These are phyloP conservation scores for Chromoteleia sp. DNA, from an alignment of 2,888 invertebrate species.

Conservation along the genomic window DNA sequence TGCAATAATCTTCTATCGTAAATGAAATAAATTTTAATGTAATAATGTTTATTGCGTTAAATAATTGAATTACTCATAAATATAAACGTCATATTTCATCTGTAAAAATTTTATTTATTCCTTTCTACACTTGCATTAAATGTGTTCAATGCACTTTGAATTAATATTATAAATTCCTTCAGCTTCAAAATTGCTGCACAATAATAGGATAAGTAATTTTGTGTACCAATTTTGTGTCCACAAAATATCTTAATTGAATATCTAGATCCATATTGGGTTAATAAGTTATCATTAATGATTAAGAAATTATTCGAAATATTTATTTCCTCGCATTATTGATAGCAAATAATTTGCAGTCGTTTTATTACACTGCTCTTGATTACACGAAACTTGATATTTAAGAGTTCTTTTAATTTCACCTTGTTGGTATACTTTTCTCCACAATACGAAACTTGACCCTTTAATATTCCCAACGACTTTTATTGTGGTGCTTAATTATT, in stretches of 20 bases:
- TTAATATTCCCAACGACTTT: constrained; percentile 27
- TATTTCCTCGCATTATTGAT: not conserved
- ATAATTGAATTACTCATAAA: constrained; percentile 10
- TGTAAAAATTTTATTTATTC: constrained; percentile 3
- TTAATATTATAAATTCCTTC: not conserved
- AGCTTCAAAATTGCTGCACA: constrained; percentile 2
- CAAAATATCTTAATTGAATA: constrained; percentile 25
- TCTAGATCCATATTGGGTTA: not conserved
- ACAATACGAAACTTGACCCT: constrained; percentile 45
- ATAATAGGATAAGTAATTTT: constrained; percentile 15
- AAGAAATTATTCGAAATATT: constrained; percentile 14
- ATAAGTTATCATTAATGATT: not conserved
- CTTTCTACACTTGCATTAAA: constrained; percentile 11
- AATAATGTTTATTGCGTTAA: not conserved
- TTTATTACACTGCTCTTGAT: constrained; percentile 14
- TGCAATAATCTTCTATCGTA: not conserved
- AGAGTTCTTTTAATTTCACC: constrained; percentile 29
- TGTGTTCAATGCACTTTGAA: not conserved
- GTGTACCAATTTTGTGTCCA: not conserved
- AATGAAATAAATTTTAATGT: not conserved
- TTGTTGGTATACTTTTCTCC: constrained; percentile 38
- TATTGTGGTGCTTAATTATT: constrained; percentile 31
- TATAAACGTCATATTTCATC: constrained; percentile 5
- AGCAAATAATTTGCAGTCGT: constrained; percentile 10
- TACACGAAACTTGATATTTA: constrained; percentile 33